Evolutionary conservation across 2,888 invertebrate genomes (phyloP).

Genomic region (Ecliptopera silaceata): DNA sequence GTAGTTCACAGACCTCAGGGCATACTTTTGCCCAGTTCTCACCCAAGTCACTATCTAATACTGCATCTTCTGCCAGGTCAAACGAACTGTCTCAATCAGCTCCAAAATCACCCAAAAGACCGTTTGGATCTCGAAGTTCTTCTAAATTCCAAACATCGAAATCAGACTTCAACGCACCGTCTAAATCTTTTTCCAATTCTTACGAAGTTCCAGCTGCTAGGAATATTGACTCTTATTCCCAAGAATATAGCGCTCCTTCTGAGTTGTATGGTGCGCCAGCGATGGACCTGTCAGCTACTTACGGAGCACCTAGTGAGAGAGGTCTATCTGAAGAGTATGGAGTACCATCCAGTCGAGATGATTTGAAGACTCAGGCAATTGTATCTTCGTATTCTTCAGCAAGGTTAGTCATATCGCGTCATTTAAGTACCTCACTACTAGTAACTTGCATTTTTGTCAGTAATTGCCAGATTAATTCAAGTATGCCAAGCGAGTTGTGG

Average conservation of each 20-base stretch:
- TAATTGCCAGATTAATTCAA: no score
- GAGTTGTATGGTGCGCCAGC: constrained; percentile 46
- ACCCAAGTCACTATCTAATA: constrained; percentile 2
- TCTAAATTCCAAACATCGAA: not conserved
- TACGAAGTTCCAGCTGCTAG: constrained; percentile 34
- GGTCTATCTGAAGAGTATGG: constrained; percentile 71
- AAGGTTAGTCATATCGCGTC: constrained; percentile 40
- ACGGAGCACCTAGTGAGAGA: constrained; percentile 61
- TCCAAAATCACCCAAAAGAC: constrained; percentile 8
- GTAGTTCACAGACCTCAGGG: constrained; percentile 6
- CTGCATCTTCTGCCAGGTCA: constrained; percentile 10
- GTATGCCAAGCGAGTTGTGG: no score
- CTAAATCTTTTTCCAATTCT: constrained; percentile 1
- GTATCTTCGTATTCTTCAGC: constrained; percentile 58
- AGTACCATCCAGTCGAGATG: constrained; percentile 55
- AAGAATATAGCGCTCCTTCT: constrained; percentile 53
- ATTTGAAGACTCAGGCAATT: constrained; percentile 60
- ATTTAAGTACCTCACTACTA: no score
- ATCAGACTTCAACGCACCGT: constrained; percentile 21
- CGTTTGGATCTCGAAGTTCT: constrained; percentile 8
- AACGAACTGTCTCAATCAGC: constrained; percentile 17
- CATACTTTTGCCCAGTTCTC: constrained; percentile 8
- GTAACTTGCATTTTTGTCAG: no score
- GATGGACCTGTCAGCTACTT: constrained; percentile 57
- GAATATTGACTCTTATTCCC: constrained; percentile 47